phyloP scores from a whole-genome alignment of 2,113 vertebrate species.

The Plectropomus leopardus region DNA sequence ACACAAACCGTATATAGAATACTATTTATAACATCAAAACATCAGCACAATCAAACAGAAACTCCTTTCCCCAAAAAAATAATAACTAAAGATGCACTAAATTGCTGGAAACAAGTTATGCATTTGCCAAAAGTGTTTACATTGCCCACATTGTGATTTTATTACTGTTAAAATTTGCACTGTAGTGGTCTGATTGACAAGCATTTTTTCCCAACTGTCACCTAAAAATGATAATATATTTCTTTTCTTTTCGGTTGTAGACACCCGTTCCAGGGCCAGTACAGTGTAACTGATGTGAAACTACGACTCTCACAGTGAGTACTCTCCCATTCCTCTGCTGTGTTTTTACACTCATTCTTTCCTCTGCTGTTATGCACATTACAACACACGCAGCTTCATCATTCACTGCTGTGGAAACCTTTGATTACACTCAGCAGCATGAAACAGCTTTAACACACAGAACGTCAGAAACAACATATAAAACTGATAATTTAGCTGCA shows the following conservation, averaged over 20 bases:
- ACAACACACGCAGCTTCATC: not conserved
- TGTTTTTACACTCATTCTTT: not conserved
- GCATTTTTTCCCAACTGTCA: too few species aligned
- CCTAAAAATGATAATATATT: too few species aligned
- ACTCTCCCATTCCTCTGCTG: not conserved
- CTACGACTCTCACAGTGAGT: slow-evolving; percentile 98
- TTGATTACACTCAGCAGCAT: not conserved
- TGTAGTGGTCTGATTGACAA: too few species aligned
- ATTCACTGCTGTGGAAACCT: rapidly evolving
- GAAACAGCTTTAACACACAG: not conserved
- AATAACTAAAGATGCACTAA: too few species aligned
- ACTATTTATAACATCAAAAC: too few species aligned
- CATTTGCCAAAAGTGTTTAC: too few species aligned
- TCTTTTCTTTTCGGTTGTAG: slow-evolving; percentile 73
- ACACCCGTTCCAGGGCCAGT: slow-evolving; percentile 98
- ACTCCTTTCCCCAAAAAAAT: too few species aligned
- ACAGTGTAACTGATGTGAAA: slow-evolving; percentile 95
- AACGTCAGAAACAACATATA: not conserved
- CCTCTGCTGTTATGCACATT: not conserved
- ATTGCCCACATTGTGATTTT: too few species aligned
- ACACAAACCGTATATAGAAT: too few species aligned
- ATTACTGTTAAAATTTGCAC: too few species aligned
- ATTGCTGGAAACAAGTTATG: too few species aligned
- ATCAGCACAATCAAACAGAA: too few species aligned
- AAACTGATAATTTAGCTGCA: not conserved